Evolutionary conservation across 2,888 invertebrate species (phyloP).

Genomic region (Apocheima hispidaria): DNA sequence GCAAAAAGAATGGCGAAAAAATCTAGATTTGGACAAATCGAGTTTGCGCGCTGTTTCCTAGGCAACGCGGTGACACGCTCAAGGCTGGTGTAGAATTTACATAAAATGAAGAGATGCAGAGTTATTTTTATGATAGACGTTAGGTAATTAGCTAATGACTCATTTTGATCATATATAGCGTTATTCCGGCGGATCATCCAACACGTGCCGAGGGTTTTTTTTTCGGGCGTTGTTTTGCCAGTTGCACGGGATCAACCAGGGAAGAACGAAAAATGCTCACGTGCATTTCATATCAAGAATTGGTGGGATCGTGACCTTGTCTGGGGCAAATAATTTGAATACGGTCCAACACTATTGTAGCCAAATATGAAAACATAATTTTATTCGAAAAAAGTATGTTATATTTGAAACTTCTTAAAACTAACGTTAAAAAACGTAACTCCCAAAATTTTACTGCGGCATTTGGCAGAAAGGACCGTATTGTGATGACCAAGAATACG

Average conservation of each 20-base stretch:
- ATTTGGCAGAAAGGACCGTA: no score
- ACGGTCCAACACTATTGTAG: background rate
- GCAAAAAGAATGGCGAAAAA: conserved; percentile 15
- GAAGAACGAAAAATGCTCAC: background rate
- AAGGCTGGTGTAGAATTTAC: conserved; percentile 29
- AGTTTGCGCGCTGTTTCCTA: conserved; percentile 45
- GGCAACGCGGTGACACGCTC: conserved; percentile 45
- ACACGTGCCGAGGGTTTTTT: conserved; percentile 17
- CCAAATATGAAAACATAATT: background rate
- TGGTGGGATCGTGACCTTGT: background rate
- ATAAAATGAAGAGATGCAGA: conserved; percentile 27
- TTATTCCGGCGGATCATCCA: background rate
- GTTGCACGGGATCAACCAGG: conserved; percentile 7
- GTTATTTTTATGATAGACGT: conserved; percentile 27
- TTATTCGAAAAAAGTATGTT: no score
- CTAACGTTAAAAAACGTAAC: no score
- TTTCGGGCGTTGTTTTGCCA: conserved; percentile 1
- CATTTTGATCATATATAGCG: conserved; percentile 3
- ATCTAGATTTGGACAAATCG: conserved; percentile 16
- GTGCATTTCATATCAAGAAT: conserved; percentile 1
- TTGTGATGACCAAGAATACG: no score
- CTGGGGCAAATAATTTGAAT: background rate
- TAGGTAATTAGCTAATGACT: conserved; percentile 22
- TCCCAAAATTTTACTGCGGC: no score
- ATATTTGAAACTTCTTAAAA: no score